phyloP scores from a whole-genome alignment of 2,113 vertebrate species.

The Heterotis niloticus region DNA sequence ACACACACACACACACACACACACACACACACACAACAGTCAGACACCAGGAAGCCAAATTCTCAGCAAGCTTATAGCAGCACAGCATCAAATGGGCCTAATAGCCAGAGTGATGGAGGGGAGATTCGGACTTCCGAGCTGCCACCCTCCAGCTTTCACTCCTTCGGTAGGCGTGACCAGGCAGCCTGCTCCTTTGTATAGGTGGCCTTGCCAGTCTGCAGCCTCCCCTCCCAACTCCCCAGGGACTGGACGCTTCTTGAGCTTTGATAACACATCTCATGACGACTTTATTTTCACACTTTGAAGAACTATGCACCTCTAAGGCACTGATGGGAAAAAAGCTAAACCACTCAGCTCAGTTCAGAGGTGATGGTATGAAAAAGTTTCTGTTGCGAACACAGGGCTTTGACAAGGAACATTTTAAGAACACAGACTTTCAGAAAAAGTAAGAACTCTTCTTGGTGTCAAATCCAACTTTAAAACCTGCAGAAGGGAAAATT shows the following conservation, averaged over 20 bases:
- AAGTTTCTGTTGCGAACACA: not conserved
- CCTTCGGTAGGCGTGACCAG: not conserved
- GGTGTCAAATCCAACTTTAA: too few relatives aligned
- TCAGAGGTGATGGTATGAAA: not conserved
- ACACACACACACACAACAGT: not conserved
- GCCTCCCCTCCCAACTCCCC: conserved; percentile 29
- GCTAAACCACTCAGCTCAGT: not conserved
- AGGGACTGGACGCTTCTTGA: conserved; percentile 9
- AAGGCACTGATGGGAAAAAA: not conserved
- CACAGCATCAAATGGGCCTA: not conserved
- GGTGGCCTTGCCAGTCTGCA: conserved; percentile 54
- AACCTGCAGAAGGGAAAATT: too few relatives aligned
- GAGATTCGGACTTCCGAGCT: not conserved
- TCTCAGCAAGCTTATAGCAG: conserved; percentile 27
- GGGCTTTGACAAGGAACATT: not conserved
- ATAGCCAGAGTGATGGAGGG: not conserved
- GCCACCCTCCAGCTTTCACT: too few relatives aligned
- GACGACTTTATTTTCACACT: conserved; percentile 13
- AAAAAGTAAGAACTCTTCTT: not conserved
- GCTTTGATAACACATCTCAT: conserved; percentile 14
- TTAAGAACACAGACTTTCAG: not conserved
- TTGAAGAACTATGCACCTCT: conserved; percentile 20
- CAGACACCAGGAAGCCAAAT: too few relatives aligned
- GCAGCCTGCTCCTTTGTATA: conserved; percentile 3
- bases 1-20: not conserved